phyloP scores from a whole-genome alignment of 1,140 invertebrate genomes.

The Nilaparvata lugens region DNA sequence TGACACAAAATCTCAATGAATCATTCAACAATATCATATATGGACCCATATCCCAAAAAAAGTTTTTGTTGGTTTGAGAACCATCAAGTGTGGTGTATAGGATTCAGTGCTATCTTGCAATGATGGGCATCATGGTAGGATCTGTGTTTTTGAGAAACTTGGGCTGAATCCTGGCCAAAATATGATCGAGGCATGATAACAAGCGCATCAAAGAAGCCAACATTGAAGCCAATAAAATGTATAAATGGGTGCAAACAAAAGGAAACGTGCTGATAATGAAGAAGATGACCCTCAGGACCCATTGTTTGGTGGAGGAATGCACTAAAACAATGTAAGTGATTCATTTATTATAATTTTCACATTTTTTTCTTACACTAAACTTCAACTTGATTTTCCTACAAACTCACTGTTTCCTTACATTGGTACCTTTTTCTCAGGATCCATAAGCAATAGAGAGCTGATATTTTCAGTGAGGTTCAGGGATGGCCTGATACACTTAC shows the following conservation, averaged over 20 bases:
- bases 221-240: neutral
- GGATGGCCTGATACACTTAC: too few relatives aligned
- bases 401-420: too few relatives aligned
- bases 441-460: too few relatives aligned
- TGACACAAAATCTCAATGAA: slow-evolving; percentile 24
- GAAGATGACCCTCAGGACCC: neutral
- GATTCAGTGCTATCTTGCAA: slow-evolving; percentile 1
- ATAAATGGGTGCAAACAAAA: neutral
- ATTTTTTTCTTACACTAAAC: too few relatives aligned
- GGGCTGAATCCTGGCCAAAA: neutral
- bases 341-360: too few relatives aligned
- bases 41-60: slow-evolving; percentile 24
- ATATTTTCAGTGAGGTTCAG: too few relatives aligned
- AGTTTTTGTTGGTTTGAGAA: slow-evolving; percentile 19
- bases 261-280: neutral
- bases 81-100: slow-evolving; percentile 22
- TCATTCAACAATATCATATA: slow-evolving; percentile 23
- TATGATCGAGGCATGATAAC: neutral
- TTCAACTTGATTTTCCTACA: too few relatives aligned
- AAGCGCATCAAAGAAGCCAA: neutral
- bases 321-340: too few relatives aligned
- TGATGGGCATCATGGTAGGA: slow-evolving; percentile 2
- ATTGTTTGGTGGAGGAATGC: too few relatives aligned
- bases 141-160: neutral
- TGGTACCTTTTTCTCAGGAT: too few relatives aligned